These are phyloP conservation scores for Zootoca vivipara DNA, from an alignment of 2,113 vertebrate genomes.

Conservation along the genomic window DNA sequence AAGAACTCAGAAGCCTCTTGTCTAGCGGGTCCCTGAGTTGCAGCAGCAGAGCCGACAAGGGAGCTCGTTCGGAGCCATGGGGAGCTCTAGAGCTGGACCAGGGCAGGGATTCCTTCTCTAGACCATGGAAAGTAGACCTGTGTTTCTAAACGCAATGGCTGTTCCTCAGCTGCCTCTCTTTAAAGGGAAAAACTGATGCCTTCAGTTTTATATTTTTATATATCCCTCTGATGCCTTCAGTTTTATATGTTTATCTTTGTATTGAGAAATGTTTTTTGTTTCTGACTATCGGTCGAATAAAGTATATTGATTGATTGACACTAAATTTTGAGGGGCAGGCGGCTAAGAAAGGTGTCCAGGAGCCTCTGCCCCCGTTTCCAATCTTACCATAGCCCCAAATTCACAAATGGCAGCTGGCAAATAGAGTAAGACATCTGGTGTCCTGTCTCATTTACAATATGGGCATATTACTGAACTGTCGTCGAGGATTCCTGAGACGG, in stretches of 20 bases:
- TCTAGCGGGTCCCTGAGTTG: not conserved
- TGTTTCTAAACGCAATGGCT: not conserved
- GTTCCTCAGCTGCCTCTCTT: constrained; percentile 24
- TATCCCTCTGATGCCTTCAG: too few relatives aligned
- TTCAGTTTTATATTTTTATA: too few relatives aligned
- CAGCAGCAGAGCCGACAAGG: not conserved
- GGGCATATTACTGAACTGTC: not conserved
- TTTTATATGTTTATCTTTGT: too few relatives aligned
- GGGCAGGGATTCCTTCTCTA: not conserved
- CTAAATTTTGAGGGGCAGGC: too few relatives aligned
- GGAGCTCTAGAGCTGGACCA: not conserved
- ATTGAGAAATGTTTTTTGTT: too few relatives aligned
- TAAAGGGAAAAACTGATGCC: not conserved
- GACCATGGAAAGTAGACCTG: constrained; percentile 18
- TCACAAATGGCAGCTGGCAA: not conserved
- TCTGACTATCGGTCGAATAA: too few relatives aligned
- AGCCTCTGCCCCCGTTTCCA: too few relatives aligned
- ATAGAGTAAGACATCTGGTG: too few relatives aligned
- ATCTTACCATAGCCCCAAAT: not conserved
- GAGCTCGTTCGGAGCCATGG: not conserved
- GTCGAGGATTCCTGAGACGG: not conserved
- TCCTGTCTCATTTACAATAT: not conserved
- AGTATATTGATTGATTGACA: too few relatives aligned
- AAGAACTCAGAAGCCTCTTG: not conserved
- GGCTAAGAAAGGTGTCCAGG: too few relatives aligned